Conservation (phyloP, 2,113 vertebrate species). For the Corythornis cristatus region DNA sequence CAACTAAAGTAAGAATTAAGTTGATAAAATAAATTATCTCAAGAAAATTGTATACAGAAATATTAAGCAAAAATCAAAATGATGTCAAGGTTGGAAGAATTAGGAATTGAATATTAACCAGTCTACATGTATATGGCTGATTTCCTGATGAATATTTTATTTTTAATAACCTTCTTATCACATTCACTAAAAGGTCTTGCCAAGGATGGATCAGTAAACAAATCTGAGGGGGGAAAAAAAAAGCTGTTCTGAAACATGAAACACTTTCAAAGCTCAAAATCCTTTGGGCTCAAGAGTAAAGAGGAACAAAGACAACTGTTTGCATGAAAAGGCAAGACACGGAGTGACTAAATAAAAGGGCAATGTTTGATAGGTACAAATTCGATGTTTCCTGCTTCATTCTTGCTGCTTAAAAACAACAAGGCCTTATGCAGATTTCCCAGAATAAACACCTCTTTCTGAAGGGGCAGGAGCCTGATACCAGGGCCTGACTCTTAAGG, state of each 20-base stretch:
- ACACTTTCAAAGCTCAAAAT: constrained; percentile 41
- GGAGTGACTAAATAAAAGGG: constrained; percentile 51
- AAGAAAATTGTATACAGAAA: constrained; percentile 51
- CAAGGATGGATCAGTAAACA: constrained; percentile 65
- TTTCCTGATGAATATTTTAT: constrained; percentile 74
- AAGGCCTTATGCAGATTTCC: not conserved
- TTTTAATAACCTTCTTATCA: constrained; percentile 71
- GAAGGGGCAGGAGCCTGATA: not conserved
- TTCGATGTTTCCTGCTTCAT: constrained; percentile 4
- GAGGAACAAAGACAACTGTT: constrained; percentile 59
- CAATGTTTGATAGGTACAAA: constrained; percentile 52
- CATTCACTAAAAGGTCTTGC: constrained; percentile 62
- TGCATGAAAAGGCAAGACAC: constrained; percentile 17
- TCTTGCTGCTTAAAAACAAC: constrained; percentile 26
- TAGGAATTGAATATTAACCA: constrained; percentile 65
- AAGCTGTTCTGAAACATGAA: constrained; percentile 54
- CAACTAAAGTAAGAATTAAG: constrained; percentile 25
- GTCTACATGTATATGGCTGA: constrained; percentile 51
- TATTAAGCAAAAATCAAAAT: constrained; percentile 58
- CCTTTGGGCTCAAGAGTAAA: constrained; percentile 44
- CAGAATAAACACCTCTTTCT: not conserved
- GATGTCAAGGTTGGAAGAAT: constrained; percentile 65
- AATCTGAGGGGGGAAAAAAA: constrained; percentile 41
- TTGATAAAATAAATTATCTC: constrained; percentile 61
- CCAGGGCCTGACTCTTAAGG: not conserved